phyloP scores from a whole-genome alignment of 2,888 invertebrate genomes.

The Lomographa bimaculata region DNA sequence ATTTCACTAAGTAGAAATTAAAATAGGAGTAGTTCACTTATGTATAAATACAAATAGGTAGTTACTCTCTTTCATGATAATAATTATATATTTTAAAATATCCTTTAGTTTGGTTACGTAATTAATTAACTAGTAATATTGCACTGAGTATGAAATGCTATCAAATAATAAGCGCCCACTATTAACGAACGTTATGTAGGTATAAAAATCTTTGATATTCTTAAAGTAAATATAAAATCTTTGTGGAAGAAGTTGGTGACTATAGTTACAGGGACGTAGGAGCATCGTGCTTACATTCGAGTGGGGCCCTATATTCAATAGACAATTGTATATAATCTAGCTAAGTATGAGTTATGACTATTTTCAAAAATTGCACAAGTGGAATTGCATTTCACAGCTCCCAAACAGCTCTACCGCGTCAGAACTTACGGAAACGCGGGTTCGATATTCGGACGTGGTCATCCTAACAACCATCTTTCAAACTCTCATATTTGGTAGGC shows the following conservation, averaged over 20 bases:
- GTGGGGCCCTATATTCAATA: slow-evolving; percentile 82
- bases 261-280: slow-evolving; percentile 63
- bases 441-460: slow-evolving; percentile 58
- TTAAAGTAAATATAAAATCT: slow-evolving; percentile 81
- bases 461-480: slow-evolving; percentile 51
- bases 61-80: slow-evolving; percentile 78
- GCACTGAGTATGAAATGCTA: slow-evolving; percentile 85
- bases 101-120: slow-evolving; percentile 85
- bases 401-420: slow-evolving; percentile 64
- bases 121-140: slow-evolving; percentile 85
- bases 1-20: slow-evolving; percentile 68
- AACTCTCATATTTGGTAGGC: slow-evolving; percentile 66
- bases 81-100: slow-evolving; percentile 77
- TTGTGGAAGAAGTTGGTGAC: slow-evolving; percentile 79
- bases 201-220: slow-evolving; percentile 70
- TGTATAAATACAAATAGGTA: slow-evolving; percentile 79
- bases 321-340: slow-evolving; percentile 80
- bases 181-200: slow-evolving; percentile 64
- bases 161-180: slow-evolving; percentile 83
- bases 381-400: slow-evolving; percentile 82
- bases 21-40: slow-evolving; percentile 75
- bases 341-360: slow-evolving; percentile 79
- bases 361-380: slow-evolving; percentile 82
- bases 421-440: slow-evolving; percentile 63
- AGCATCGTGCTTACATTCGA: slow-evolving; percentile 65